A percentile compares a stretch with the other conserved stretches of the same genome.
These are phyloP conservation scores for Cephus pulcher DNA, from an alignment of 2,888 invertebrate species.

Conservation along the genomic window DNA sequence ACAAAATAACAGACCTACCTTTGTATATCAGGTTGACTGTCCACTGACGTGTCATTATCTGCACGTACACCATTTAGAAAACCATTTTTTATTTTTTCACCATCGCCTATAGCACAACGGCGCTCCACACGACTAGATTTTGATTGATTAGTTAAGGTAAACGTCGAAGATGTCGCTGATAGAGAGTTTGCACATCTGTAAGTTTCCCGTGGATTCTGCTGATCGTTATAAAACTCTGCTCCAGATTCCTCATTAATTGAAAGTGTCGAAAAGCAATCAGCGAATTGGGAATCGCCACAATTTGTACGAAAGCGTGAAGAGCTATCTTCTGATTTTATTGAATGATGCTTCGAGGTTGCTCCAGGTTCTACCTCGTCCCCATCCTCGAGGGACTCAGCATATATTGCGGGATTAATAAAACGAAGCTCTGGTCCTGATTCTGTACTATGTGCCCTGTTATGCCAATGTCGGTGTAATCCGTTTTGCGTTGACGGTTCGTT, in stretches of 20 bases:
- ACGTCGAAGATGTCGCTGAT: conserved; percentile 30
- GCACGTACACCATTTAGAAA: not conserved
- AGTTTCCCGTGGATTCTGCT: conserved; percentile 27
- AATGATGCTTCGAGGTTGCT: conserved; percentile 38
- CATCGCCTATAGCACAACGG: conserved; percentile 33
- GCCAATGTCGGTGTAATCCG: not conserved
- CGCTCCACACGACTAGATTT: conserved; percentile 33
- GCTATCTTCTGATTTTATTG: conserved; percentile 28
- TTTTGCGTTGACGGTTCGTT: not conserved
- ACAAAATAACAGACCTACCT: conserved; percentile 29
- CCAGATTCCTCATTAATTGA: conserved; percentile 15
- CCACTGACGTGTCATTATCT: conserved; percentile 6
- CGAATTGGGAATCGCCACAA: conserved; percentile 47
- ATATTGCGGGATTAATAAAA: conserved; percentile 74
- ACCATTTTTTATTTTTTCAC: conserved; percentile 7
- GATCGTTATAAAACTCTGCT: conserved; percentile 20
- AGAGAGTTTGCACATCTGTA: conserved; percentile 45
- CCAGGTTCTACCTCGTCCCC: conserved; percentile 52
- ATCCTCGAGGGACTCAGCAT: conserved; percentile 69
- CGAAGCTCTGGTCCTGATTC: conserved; percentile 47
- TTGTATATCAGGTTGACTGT: conserved; percentile 32
- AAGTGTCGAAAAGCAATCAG: conserved; percentile 21
- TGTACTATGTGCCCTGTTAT: conserved; percentile 4
- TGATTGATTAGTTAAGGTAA: conserved; percentile 27
- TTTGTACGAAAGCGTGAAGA: conserved; percentile 37